Evolutionary conservation across 2,888 invertebrate species (phyloP).

Genomic region (Nephrotoma flavescens): DNA sequence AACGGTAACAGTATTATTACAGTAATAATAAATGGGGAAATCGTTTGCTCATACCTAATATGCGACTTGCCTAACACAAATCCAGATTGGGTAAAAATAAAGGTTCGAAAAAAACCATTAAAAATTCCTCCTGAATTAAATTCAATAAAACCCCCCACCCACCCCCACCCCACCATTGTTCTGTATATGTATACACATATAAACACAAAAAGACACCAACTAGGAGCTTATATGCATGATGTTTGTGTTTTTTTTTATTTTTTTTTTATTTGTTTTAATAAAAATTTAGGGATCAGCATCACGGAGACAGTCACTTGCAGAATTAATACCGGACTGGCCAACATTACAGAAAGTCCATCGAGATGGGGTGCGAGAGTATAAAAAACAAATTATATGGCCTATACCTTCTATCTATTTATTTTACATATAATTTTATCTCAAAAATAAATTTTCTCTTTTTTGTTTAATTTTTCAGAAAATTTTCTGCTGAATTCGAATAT

Average conservation of each 20-base stretch:
- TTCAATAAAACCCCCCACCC: not conserved
- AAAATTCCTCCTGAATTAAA: not conserved
- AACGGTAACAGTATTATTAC: conserved; percentile 34
- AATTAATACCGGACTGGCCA: conserved; percentile 95
- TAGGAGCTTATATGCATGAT: conserved; percentile 8
- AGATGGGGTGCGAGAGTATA: conserved; percentile 58
- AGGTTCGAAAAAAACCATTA: not conserved
- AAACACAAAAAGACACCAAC: not conserved
- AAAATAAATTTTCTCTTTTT: not conserved
- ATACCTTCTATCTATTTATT: not conserved
- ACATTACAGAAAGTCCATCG: conserved; percentile 37
- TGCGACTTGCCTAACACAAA: not conserved
- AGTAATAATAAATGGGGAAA: conserved; percentile 45
- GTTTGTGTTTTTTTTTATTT: not conserved
- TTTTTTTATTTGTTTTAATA: not conserved
- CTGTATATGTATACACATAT: not conserved
- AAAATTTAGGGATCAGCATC: conserved; percentile 32
- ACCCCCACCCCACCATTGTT: not conserved
- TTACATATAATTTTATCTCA: not conserved
- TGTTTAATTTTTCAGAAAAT: not conserved
- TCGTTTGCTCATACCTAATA: conserved; percentile 35
- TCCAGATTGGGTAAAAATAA: not conserved
- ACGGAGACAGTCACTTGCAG: conserved; percentile 80
- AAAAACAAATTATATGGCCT: not conserved
- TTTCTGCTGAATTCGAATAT: not conserved